phyloP scores from a whole-genome alignment of 2,113 vertebrate species.

The Vanacampus margaritifer region DNA sequence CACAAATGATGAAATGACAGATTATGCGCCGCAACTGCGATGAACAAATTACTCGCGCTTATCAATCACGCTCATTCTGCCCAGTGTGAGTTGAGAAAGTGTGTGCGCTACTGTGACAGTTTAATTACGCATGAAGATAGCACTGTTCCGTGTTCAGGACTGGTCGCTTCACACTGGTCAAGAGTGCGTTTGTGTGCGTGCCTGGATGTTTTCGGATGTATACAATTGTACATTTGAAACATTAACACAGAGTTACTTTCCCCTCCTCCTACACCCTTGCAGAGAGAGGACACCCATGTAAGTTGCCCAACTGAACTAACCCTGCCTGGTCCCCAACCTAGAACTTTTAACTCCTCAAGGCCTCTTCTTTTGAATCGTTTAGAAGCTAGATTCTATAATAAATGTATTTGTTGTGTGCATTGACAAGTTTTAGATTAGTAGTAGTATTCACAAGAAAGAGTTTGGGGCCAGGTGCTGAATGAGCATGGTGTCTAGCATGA shows the following conservation, averaged over 20 bases:
- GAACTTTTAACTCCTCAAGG: background rate
- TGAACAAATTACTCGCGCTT: slow-evolving; percentile 44
- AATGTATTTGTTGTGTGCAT: slow-evolving; percentile 4
- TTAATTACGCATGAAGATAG: slow-evolving; percentile 62
- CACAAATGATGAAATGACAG: slow-evolving; percentile 34
- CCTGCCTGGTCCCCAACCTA: slow-evolving; percentile 28
- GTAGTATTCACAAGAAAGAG: background rate
- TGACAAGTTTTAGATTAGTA: background rate
- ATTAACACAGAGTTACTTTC: slow-evolving; percentile 63
- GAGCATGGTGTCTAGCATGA: slow-evolving; percentile 52
- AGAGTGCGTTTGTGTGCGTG: slow-evolving; percentile 4
- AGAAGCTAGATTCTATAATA: slow-evolving; percentile 1
- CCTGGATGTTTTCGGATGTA: slow-evolving; percentile 24
- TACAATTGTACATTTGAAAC: slow-evolving; percentile 37
- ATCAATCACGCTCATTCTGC: slow-evolving; percentile 56
- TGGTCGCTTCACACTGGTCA: slow-evolving; percentile 25
- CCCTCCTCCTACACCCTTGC: slow-evolving; percentile 47
- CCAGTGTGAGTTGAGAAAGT: slow-evolving; percentile 42
- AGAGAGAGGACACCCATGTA: slow-evolving; percentile 84
- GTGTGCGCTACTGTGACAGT: slow-evolving; percentile 45
- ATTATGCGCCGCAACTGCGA: slow-evolving; percentile 37
- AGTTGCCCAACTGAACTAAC: slow-evolving; percentile 59
- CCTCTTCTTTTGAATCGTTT: slow-evolving; percentile 13
- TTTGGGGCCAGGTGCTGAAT: slow-evolving; percentile 19
- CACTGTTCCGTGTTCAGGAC: slow-evolving; percentile 37